Base-by-base conservation (phyloP, 2,113 vertebrate genomes). In the Actinemys pallida region DNA sequence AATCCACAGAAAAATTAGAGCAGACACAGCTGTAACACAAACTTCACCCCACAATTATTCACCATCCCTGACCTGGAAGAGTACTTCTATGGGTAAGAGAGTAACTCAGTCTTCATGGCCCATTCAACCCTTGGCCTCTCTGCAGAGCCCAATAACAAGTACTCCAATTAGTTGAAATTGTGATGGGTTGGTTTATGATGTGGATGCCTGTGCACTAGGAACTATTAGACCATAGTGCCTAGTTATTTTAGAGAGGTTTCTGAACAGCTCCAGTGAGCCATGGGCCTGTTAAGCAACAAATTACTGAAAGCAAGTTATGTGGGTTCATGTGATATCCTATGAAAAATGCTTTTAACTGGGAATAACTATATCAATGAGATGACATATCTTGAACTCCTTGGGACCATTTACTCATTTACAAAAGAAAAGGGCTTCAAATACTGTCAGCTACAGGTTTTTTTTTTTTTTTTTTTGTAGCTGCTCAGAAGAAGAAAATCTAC, bases 381-480 rank as follows among this genome's bases (percentile, higher is more conserved):
- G 19, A 7, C 0, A 69, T 35, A 24, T 50, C 83, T 69, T 65
- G 25, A 49, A 47, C 90, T 93, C 27, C 54, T 59, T 90, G 31
- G 47, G 24, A 49, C 82, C 10, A 76, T 72, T 22, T 72, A 72
- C 65, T 42, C 31, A 54, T 94, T 56, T 69, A 79, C 88, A 80
- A 75, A 78, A 50, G 1, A 76, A 90, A 93, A 90, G 29, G 59
- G 1, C 7, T 92, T 57, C 94, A 91, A 76, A 29, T 93, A 93
- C 81, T 89, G 86, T 80, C 49, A 86, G 59, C 29, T 72, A n/a
- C 10, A 10, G 1, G 5, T 6, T 45, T 45, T 45, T 45, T 45
- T 2, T 45, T 6, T 45, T 45, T 6, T 25, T 39, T 84, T 75
- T 89, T 53, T 35, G 11, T 45, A 69, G 25, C 10, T 75, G 10